A percentile compares a stretch with the other conserved stretches of the same genome.
These are phyloP conservation scores for Dendrolimus houi DNA, from an alignment of 2,888 invertebrate genomes.

Conservation along the genomic window DNA sequence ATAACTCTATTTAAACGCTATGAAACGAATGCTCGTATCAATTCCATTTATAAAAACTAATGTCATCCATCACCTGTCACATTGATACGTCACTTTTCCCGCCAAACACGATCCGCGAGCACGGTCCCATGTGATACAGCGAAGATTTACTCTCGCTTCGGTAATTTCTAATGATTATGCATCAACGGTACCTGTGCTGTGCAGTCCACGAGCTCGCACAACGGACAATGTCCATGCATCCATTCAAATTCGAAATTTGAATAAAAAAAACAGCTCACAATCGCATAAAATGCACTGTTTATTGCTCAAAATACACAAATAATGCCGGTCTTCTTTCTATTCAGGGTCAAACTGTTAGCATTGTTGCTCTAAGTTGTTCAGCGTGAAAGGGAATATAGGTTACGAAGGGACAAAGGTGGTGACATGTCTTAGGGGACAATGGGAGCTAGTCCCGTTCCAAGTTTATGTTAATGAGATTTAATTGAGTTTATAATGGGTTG, in stretches of 20 bases:
- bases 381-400: constrained; percentile 61
- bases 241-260: constrained; percentile 60
- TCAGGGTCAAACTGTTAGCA: constrained; percentile 67
- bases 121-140: constrained; percentile 50
- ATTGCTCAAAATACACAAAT: constrained; percentile 76
- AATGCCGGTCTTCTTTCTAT: constrained; percentile 55
- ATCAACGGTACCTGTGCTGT: constrained; percentile 60
- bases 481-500: constrained; percentile 73
- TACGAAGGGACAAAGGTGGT: constrained; percentile 69
- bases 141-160: constrained; percentile 48
- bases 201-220: constrained; percentile 72
- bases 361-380: constrained; percentile 67
- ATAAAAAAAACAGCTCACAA: constrained; percentile 51
- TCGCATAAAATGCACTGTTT: constrained; percentile 75
- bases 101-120: constrained; percentile 42
- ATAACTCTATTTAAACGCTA: neutral
- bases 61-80: constrained; percentile 39
- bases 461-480: constrained; percentile 73
- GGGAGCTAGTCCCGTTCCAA: constrained; percentile 37
- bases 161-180: constrained; percentile 69
- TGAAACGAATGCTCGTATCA: neutral
- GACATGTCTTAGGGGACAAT: constrained; percentile 61
- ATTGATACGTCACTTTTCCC: constrained; percentile 49
- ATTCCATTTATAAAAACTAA: constrained; percentile 4
- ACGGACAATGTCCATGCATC: constrained; percentile 72